Conservation (phyloP, 1,140 invertebrate species). For the Brachionus paranguensis region DNA sequence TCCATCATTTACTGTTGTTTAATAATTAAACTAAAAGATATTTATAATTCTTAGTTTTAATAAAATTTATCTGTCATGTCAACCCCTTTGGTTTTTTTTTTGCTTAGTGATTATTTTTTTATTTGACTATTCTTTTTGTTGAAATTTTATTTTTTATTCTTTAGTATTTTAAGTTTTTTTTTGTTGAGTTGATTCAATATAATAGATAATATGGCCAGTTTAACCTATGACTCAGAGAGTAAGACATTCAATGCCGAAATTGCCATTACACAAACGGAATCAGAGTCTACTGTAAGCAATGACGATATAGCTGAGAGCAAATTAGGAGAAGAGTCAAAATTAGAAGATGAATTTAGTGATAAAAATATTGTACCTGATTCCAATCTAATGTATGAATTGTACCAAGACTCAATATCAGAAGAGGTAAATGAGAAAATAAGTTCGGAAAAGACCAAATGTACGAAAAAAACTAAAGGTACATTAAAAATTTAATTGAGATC, state of each 20-base stretch:
- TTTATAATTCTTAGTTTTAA: background rate
- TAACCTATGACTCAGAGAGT: background rate
- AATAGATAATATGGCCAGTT: background rate
- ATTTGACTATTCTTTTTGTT: background rate
- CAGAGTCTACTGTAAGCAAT: background rate
- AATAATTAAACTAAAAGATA: background rate
- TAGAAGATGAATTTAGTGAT: background rate
- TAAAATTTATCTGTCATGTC: constrained; percentile 10
- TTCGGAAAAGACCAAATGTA: background rate
- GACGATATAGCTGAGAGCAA: background rate
- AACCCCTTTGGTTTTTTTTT: background rate
- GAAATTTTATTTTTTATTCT: background rate
- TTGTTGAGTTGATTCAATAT: background rate
- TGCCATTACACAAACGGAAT: background rate
- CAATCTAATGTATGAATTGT: background rate
- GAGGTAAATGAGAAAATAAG: background rate
- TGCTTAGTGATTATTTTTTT: background rate
- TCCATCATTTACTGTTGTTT: background rate
- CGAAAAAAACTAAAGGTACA: background rate
- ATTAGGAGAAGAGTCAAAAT: background rate
- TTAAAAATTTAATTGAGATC: background rate
- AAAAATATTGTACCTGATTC: background rate
- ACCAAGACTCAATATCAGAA: background rate
- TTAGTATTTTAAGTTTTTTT: background rate
- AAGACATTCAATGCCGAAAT: background rate